A percentile compares a stretch with the other conserved stretches of the same genome.
phyloP scores from a whole-genome alignment of 2,797 vertebrate genomes.

The Champsocephalus gunnari region DNA sequence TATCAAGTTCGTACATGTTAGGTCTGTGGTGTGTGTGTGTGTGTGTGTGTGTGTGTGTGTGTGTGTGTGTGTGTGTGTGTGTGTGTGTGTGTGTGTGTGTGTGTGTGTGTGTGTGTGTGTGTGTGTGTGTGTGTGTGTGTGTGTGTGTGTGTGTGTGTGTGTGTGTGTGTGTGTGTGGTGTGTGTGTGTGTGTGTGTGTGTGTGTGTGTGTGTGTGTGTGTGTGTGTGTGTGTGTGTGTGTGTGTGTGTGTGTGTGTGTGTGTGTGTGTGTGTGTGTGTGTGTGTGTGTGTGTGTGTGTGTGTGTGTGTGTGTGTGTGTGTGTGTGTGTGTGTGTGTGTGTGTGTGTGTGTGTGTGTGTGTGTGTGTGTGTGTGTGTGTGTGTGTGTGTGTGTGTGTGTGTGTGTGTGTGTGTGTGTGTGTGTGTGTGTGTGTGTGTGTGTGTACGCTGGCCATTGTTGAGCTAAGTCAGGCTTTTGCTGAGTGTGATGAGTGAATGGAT shows the following conservation, averaged over 20 bases:
- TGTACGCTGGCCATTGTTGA: conserved; percentile 49
- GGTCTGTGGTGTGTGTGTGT: conserved; percentile 36
- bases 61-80: conserved; percentile 1
- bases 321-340: too few relatives aligned
- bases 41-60: neutral
- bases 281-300: too few relatives aligned
- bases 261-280: neutral
- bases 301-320: too few relatives aligned
- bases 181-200: too few relatives aligned
- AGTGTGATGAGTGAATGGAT: conserved; percentile 67
- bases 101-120: too few relatives aligned
- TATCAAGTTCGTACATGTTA: conserved; percentile 69
- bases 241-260: conserved; percentile 6
- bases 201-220: conserved; percentile 27
- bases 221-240: neutral
- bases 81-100: too few relatives aligned
- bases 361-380: conserved; percentile 6
- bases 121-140: too few relatives aligned
- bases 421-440: conserved; percentile 19
- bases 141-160: too few relatives aligned
- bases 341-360: conserved; percentile 11
- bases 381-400: too few relatives aligned
- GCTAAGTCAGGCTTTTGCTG: conserved; percentile 38
- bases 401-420: conserved; percentile 33
- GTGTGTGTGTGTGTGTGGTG: too few relatives aligned